phyloP scores from a whole-genome alignment of 1,140 invertebrate species.

The Homalodisca vitripennis region DNA sequence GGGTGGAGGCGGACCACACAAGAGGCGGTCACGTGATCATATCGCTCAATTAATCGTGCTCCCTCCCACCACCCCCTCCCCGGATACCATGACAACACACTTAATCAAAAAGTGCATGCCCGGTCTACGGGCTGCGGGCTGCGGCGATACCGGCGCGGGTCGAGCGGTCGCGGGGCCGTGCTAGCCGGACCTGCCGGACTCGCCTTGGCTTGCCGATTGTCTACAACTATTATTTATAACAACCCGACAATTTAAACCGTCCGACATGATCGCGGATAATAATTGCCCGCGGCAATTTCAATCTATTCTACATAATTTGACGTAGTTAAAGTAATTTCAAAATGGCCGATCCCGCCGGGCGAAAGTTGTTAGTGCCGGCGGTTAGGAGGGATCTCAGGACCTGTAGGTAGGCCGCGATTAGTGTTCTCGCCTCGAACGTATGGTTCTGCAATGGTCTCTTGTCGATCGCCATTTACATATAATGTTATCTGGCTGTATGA shows the following conservation, averaged over 20 bases:
- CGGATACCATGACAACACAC: background rate
- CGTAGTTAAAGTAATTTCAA: conserved; percentile 16
- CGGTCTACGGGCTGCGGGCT: too few species aligned
- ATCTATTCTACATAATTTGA: conserved; percentile 20
- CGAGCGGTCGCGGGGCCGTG: too few species aligned
- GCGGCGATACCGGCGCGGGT: too few species aligned
- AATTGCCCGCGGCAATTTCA: background rate
- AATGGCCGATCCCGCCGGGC: background rate
- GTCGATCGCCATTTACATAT: too few species aligned
- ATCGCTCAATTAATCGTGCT: conserved; percentile 17
- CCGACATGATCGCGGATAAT: conserved; percentile 1
- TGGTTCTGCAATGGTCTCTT: too few species aligned
- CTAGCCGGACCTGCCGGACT: too few species aligned
- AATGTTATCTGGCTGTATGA: too few species aligned
- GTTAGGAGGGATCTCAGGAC: too few species aligned
- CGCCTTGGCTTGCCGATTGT: conserved; percentile 16
- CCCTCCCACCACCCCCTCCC: background rate
- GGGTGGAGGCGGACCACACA: background rate
- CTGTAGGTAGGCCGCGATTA: too few species aligned
- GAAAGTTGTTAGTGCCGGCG: too few species aligned
- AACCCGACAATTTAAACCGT: conserved; percentile 19
- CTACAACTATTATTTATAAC: conserved; percentile 20
- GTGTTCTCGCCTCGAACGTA: too few species aligned
- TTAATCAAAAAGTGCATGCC: conserved; percentile 17
- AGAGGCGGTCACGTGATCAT: conserved; percentile 9